These are phyloP conservation scores for Clarias laeviceps DNA, from an alignment of 2,797 vertebrate genomes.

Conservation along the genomic window DNA sequence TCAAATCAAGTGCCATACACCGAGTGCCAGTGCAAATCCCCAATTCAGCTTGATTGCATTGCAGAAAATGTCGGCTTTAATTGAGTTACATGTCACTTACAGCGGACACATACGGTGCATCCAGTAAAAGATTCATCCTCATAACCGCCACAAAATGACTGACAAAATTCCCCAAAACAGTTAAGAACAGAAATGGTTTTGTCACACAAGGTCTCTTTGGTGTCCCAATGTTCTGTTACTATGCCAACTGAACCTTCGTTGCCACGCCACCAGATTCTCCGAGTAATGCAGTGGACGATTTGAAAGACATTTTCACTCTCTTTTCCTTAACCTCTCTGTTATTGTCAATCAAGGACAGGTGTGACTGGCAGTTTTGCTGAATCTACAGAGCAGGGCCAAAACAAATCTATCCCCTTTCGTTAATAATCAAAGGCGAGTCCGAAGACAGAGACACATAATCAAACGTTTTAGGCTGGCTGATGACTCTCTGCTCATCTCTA, in stretches of 20 bases:
- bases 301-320: slow-evolving; percentile 50
- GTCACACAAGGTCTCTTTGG: slow-evolving; percentile 39
- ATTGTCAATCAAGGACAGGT: slow-evolving; percentile 48
- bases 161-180: slow-evolving; percentile 15
- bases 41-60: not conserved
- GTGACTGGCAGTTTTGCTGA: slow-evolving; percentile 51
- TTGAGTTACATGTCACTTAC: not conserved
- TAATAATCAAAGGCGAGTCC: slow-evolving; percentile 42
- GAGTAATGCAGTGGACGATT: slow-evolving; percentile 50
- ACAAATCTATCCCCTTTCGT: slow-evolving; percentile 51
- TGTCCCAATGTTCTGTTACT: slow-evolving; percentile 54
- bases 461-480: slow-evolving; percentile 36
- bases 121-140: not conserved
- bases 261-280: slow-evolving; percentile 52
- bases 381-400: slow-evolving; percentile 44
- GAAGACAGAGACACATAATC: slow-evolving; percentile 38
- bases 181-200: slow-evolving; percentile 35
- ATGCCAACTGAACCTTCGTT: slow-evolving; percentile 54
- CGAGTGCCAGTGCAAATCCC: slow-evolving; percentile 12
- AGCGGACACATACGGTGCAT: not conserved
- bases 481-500: slow-evolving; percentile 11
- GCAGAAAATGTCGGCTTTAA: slow-evolving; percentile 29
- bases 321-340: slow-evolving; percentile 54
- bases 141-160: slow-evolving; percentile 28
- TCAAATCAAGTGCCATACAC: slow-evolving; percentile 18